Evolutionary conservation across 2,888 invertebrate species (phyloP), one percentile per base, ranked within the genome.

Genomic region (Diploptera punctata): DNA sequence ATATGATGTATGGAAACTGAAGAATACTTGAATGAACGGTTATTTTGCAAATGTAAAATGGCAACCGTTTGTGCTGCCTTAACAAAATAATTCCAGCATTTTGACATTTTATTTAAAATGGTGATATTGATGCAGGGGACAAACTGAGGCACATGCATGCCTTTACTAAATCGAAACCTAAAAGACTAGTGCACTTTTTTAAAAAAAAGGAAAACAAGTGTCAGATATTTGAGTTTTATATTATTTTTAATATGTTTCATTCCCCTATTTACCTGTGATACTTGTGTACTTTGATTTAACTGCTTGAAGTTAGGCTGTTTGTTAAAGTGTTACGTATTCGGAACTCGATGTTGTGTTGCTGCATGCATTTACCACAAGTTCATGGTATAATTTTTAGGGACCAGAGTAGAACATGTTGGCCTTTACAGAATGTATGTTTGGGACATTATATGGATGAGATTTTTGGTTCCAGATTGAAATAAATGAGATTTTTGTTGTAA

Each of bases 211-310:
- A 26, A 65, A 47, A 26, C 44, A 65, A 29, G 44, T 47, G 29
- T 24, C 29, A 26, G n/a, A 31, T 7, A 54, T 21, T n/a, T 57
- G 19, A 52, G 52, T 52, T 52, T 18, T 52, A 16, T 29, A 31
- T 26, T 57, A 57, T 57, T n/a, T 52, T 52, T 18, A 52, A 33
- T 21, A 62, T 62, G 47, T 65, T 47, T 47, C 65, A 65, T 65
- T 65, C 44, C 47, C 65, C 47, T 44, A 26, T 65, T 65, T 65
- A 65, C 65, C 65, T 65, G 65, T 65, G 65, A 65, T 65, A 65
- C 65, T 65, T 65, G 47, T 47, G 65, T 65, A n/a, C 47, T 65
- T 33, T 65, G 65, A 44, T 65, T 65, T 65, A 38, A 65, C 26
- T 26, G 54, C 21, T 33, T 33, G 18, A 13, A 54, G 3, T 19